Evolutionary conservation across 2,888 invertebrate genomes (phyloP).

Genomic region (Schrankia costaestrigalis): DNA sequence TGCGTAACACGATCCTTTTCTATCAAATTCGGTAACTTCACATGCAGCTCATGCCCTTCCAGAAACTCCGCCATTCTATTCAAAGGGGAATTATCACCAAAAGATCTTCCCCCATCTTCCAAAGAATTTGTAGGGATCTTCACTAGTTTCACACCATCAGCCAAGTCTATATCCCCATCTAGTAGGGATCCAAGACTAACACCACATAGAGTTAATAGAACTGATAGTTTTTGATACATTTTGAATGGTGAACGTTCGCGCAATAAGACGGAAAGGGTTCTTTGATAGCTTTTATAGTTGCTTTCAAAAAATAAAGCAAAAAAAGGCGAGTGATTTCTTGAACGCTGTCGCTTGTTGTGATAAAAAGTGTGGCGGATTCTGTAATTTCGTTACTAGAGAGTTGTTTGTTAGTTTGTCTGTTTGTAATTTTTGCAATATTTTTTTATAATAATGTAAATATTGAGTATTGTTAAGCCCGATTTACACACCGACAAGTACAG

Average conservation of each 20-base stretch:
- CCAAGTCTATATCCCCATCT: constrained; percentile 78
- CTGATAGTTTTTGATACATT: constrained; percentile 57
- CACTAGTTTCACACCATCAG: constrained; percentile 84
- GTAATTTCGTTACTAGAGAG: constrained; percentile 18
- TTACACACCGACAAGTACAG: too few relatives aligned
- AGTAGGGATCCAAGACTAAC: constrained; percentile 48
- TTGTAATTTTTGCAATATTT: too few relatives aligned
- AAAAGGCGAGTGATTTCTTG: constrained; percentile 51
- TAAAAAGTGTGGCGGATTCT: constrained; percentile 33
- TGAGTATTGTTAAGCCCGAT: too few relatives aligned
- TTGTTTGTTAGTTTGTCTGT: constrained; percentile 17
- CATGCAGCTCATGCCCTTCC: constrained; percentile 86
- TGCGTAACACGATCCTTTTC: constrained; percentile 83
- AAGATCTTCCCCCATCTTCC: constrained; percentile 68
- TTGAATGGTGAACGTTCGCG: constrained; percentile 48
- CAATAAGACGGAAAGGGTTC: constrained; percentile 68
- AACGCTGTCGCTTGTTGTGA: constrained; percentile 38
- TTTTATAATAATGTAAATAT: too few relatives aligned
- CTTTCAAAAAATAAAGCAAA: constrained; percentile 76
- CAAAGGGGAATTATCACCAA: constrained; percentile 77
- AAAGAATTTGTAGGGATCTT: constrained; percentile 72
- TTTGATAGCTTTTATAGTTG: constrained; percentile 63
- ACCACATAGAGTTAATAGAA: constrained; percentile 40
- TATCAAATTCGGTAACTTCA: constrained; percentile 85
- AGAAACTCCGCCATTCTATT: constrained; percentile 84